These are phyloP conservation scores for Parambassis ranga DNA, from an alignment of 2,797 vertebrate genomes.

Conservation along the genomic window DNA sequence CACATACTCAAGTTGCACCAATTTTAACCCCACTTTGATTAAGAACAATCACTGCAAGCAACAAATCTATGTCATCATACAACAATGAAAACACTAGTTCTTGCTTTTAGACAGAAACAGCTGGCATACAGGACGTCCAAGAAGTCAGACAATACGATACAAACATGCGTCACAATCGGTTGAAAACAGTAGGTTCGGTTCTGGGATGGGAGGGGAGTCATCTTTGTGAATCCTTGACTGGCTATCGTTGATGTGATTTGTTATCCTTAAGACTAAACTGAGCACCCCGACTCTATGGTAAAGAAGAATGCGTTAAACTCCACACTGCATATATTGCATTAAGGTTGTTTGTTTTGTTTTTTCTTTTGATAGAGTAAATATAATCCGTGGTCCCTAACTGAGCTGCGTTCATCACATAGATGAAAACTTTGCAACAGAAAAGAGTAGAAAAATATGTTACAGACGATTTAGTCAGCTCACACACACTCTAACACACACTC, in stretches of 20 bases:
- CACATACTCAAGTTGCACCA: slow-evolving; percentile 69
- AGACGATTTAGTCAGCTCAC: slow-evolving; percentile 40
- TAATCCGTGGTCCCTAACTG: slow-evolving; percentile 55
- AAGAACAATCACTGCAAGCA: slow-evolving; percentile 78
- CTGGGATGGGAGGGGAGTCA: slow-evolving; percentile 28
- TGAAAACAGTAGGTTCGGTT: slow-evolving; percentile 53
- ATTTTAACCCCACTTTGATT: slow-evolving; percentile 74
- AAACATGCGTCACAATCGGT: slow-evolving; percentile 75
- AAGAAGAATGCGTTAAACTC: slow-evolving; percentile 44
- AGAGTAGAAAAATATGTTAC: slow-evolving; percentile 69
- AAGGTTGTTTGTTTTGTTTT: background rate
- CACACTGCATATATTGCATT: slow-evolving; percentile 61
- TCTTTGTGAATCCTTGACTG: slow-evolving; percentile 17
- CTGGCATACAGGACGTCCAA: slow-evolving; percentile 76
- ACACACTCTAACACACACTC: slow-evolving; percentile 1
- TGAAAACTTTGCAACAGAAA: slow-evolving; percentile 56
- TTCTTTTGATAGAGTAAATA: slow-evolving; percentile 44
- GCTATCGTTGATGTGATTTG: slow-evolving; percentile 8
- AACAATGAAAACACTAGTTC: slow-evolving; percentile 73
- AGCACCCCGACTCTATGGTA: slow-evolving; percentile 55
- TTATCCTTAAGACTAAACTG: slow-evolving; percentile 25
- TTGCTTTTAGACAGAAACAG: slow-evolving; percentile 74
- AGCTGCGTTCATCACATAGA: slow-evolving; percentile 60
- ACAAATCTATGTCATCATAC: slow-evolving; percentile 74
- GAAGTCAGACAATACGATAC: slow-evolving; percentile 75